A percentile compares a stretch with the other conserved stretches of the same genome.
Conservation (phyloP, 2,888 invertebrate species). For the Cataglyphis albicans region DNA sequence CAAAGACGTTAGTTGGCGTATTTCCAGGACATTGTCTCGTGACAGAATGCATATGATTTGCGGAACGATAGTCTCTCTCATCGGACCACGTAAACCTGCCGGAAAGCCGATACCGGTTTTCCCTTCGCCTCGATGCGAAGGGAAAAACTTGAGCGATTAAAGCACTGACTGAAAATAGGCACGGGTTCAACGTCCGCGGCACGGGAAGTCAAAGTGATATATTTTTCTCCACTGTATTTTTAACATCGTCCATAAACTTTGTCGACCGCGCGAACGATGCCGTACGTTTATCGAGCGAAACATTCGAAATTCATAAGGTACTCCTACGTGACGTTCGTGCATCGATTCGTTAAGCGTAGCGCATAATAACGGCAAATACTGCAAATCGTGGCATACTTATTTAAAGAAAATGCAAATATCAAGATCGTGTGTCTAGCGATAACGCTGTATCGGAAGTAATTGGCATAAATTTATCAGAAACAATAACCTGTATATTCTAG, state of each 20-base stretch:
- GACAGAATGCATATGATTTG: conserved; percentile 30
- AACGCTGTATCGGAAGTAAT: not conserved
- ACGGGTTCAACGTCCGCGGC: conserved; percentile 59
- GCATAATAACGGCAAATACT: conserved; percentile 28
- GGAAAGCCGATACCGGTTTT: conserved; percentile 47
- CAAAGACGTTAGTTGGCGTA: conserved; percentile 66
- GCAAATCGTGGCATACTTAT: conserved; percentile 23
- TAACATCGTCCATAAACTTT: conserved; percentile 60
- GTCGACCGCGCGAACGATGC: conserved; percentile 22
- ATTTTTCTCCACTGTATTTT: conserved; percentile 58
- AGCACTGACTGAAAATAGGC: conserved; percentile 57
- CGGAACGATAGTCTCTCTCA: conserved; percentile 10
- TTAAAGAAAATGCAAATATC: conserved; percentile 31
- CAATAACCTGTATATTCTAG: not conserved
- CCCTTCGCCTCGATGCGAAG: not conserved
- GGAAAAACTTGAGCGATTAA: conserved; percentile 46
- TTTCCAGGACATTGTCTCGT: conserved; percentile 76
- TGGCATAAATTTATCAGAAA: not conserved
- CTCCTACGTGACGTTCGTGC: not conserved
- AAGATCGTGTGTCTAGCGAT: not conserved
- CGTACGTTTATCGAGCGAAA: conserved; percentile 16
- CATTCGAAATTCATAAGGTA: conserved; percentile 32
- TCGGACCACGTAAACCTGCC: conserved; percentile 11
- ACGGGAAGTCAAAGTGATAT: conserved; percentile 12
- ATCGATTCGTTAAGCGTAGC: conserved; percentile 14